These are phyloP conservation scores for Esox masquinongy DNA, from an alignment of 2,797 vertebrate species.

Conservation along the genomic window DNA sequence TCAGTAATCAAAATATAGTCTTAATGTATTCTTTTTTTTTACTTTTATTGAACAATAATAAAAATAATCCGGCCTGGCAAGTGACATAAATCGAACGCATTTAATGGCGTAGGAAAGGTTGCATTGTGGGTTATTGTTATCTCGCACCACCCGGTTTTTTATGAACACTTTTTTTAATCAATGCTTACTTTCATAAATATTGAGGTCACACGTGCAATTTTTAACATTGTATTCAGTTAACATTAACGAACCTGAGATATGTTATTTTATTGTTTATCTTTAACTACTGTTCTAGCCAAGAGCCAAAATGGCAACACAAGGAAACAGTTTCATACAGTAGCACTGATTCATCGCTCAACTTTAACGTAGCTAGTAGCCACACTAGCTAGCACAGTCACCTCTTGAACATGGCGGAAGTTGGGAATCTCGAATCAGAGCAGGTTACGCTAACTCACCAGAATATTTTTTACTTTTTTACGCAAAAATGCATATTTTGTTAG, in stretches of 20 bases:
- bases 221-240: background rate
- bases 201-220: background rate
- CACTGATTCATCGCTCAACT: conserved; percentile 57
- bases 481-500: background rate
- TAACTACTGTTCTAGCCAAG: background rate
- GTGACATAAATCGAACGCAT: background rate
- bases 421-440: conserved; percentile 66
- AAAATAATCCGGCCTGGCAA: background rate
- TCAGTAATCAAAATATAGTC: no score
- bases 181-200: background rate
- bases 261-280: background rate
- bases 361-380: background rate
- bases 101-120: background rate
- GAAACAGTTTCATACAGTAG: conserved; percentile 52
- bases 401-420: conserved; percentile 75
- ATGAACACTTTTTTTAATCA: background rate
- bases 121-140: background rate
- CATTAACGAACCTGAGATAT: background rate
- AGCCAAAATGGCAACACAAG: conserved; percentile 26
- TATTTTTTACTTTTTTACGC: background rate
- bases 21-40: no score
- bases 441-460: conserved; percentile 42
- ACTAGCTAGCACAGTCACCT: conserved; percentile 41
- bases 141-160: background rate
- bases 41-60: no score